Evolutionary conservation across 23 tunicate species (phyloP).

Genomic region (Trididemnum miniatum): DNA sequence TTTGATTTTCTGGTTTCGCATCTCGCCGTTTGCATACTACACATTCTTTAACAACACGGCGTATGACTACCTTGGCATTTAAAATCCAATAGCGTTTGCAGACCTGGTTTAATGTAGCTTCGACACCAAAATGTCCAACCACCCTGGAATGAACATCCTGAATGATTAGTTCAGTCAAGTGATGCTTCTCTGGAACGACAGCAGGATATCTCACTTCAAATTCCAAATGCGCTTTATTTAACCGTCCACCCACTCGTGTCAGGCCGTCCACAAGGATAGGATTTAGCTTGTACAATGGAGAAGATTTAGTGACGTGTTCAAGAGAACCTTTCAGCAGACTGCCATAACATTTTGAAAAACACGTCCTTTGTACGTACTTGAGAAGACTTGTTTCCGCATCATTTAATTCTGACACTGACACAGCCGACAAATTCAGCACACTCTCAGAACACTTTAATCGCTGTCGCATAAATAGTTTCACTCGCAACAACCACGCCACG

Average conservation of each 20-base stretch:
- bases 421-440: no score
- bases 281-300: slow-evolving; percentile 3
- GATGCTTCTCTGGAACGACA: background rate
- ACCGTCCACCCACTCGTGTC: slow-evolving; percentile 10
- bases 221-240: background rate
- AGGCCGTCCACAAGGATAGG: background rate
- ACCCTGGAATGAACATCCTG: slow-evolving; percentile 2
- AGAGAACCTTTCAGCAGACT: background rate
- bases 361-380: background rate
- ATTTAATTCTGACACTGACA: background rate
- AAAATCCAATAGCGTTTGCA: slow-evolving; percentile 1
- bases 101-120: background rate
- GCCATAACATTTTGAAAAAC: background rate
- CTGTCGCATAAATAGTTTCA: background rate
- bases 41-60: no score
- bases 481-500: background rate
- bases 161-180: slow-evolving; percentile 1
- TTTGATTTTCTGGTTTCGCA: no score
- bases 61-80: no score
- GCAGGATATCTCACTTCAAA: slow-evolving; percentile 19
- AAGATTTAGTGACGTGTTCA: background rate
- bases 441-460: background rate
- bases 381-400: background rate
- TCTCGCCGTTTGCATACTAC: no score
- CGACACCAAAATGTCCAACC: slow-evolving; percentile 2